Percentiles rank a stretch among this genome's conserved stretches.
phyloP scores from a whole-genome alignment of 2,888 invertebrate genomes.

The Poecilobothrus nobilitatus region DNA sequence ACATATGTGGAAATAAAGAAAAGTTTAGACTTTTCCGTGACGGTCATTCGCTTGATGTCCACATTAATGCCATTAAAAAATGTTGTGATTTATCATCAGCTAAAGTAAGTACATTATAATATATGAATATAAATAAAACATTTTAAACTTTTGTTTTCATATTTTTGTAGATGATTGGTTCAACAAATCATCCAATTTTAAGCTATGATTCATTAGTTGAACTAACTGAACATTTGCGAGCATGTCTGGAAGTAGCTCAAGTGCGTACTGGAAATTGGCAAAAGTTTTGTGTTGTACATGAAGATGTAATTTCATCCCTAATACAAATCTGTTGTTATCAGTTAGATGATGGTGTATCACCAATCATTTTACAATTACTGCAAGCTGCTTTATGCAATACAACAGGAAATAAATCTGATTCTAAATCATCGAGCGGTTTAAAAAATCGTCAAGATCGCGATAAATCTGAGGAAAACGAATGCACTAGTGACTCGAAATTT shows the following conservation, averaged over 20 bases:
- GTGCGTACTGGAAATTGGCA: conserved; percentile 94
- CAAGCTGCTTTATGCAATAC: conserved; percentile 76
- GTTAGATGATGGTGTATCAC: conserved; percentile 84
- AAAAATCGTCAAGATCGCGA: conserved; percentile 54
- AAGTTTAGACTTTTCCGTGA: conserved; percentile 90
- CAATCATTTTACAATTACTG: conserved; percentile 79
- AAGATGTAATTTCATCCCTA: conserved; percentile 68
- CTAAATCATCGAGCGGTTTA: conserved; percentile 22
- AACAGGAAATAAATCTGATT: conserved; percentile 28
- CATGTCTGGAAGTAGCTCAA: conserved; percentile 86
- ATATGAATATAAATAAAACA: neutral
- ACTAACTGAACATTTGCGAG: conserved; percentile 88
- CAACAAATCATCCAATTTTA: conserved; percentile 45
- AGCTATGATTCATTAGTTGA: conserved; percentile 88
- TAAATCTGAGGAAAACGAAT: conserved; percentile 58
- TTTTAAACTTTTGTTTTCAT: neutral
- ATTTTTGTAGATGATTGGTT: conserved; percentile 24
- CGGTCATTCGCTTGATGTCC: conserved; percentile 83
- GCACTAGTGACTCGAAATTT: conserved; percentile 51
- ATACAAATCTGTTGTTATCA: conserved; percentile 70
- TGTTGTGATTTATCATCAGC: conserved; percentile 38
- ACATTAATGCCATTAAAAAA: conserved; percentile 61
- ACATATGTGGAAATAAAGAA: conserved; percentile 91
- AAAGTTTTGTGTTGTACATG: conserved; percentile 67
- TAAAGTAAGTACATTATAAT: conserved; percentile 31